Conservation (phyloP, 2,113 vertebrate species). For the Amblyornis subalaris region DNA sequence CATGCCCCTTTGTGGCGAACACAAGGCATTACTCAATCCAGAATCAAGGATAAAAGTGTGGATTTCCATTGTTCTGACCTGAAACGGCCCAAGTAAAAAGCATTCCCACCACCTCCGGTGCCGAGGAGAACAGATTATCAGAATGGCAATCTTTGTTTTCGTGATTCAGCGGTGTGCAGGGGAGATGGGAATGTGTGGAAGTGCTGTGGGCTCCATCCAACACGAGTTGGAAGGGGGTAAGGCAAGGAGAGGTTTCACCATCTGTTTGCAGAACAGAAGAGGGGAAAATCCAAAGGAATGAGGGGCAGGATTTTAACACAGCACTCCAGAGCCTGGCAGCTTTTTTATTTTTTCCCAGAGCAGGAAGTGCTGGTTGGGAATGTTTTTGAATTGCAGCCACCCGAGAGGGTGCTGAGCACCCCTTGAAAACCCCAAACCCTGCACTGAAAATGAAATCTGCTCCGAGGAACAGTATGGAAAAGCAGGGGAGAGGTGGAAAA, state of each 20-base stretch:
- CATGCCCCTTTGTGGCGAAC: fast-evolving
- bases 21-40: too few relatives aligned
- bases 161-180: fast-evolving
- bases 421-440: background rate
- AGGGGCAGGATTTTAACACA: background rate
- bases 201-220: background rate
- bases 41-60: background rate
- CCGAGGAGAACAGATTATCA: background rate
- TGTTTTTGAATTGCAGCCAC: background rate
- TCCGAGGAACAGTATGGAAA: background rate
- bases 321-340: background rate
- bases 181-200: fast-evolving
- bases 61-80: background rate
- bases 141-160: background rate
- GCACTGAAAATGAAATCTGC: background rate
- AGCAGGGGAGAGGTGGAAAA: background rate
- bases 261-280: background rate
- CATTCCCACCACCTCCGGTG: background rate
- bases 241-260: background rate
- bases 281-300: background rate
- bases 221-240: background rate
- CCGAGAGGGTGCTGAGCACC: background rate
- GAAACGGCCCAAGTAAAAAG: fast-evolving
- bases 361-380: background rate
- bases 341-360: background rate